Evolutionary conservation across 2,113 vertebrate species (phyloP).

Genomic region (Tenrec ecaudatus): DNA sequence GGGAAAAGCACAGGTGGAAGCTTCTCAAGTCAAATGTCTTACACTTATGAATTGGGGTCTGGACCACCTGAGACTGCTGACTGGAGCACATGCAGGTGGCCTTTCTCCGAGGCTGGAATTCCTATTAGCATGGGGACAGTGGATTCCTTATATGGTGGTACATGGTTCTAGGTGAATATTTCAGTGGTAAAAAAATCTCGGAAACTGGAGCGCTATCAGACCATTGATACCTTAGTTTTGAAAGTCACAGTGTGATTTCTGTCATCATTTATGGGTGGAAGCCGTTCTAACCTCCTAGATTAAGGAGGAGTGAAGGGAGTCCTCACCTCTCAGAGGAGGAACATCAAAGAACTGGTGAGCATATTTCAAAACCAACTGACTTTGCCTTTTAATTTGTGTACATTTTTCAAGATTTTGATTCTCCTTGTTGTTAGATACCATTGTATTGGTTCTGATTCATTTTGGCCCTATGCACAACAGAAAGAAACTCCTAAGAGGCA

Average conservation of each 20-base stretch:
- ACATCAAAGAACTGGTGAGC: not conserved
- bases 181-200: not conserved
- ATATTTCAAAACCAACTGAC: not conserved
- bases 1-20: not conserved
- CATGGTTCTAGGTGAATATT: not conserved
- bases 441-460: too few relatives aligned
- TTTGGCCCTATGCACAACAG: too few relatives aligned
- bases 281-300: not conserved
- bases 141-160: not conserved
- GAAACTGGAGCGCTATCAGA: not conserved
- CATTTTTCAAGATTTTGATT: slow-evolving; percentile 31
- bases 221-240: not conserved
- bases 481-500: too few relatives aligned
- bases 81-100: too few relatives aligned
- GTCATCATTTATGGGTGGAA: not conserved
- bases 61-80: not conserved
- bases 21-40: not conserved
- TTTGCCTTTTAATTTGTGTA: not conserved
- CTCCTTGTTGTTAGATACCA: not conserved
- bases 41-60: not conserved
- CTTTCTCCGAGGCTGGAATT: not conserved
- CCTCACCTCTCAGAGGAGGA: not conserved
- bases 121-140: not conserved
- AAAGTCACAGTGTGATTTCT: not conserved
- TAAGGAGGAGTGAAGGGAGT: too few relatives aligned